Base-by-base conservation (phyloP, 2,113 vertebrate genomes). In the Salvelinus alpinus region DNA sequence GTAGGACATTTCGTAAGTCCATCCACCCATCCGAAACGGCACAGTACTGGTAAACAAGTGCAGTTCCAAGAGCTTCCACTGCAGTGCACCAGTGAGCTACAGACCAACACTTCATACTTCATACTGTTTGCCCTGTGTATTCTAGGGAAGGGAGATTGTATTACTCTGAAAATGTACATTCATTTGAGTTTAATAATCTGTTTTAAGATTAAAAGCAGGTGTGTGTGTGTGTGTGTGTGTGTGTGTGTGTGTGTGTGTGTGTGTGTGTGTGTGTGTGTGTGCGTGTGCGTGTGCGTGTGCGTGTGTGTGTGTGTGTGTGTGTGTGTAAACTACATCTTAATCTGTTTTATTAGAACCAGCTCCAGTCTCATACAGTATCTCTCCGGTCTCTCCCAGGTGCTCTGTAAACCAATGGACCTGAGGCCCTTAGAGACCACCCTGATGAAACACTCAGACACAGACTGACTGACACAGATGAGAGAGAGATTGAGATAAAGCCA, bases 51-150 rank as follows among this genome's bases (percentile, higher is more conserved):
- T 60, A 72, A 72, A 18, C 18, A 51, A 25, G 13, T 82, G 85
- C 76, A 69, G 4, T 70, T 75, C 8, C 20, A 13, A 0, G 1
- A 38, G 64, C 69, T 1, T 74, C 86, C 87, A 64, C 77, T 27
- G 34, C 3, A 81, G 0, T 84, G 80, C 87, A 27, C 73, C 16
- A 48, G 24, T 65, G 77, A 31, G 1, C 64, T 69, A 68, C n/a
- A 44, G 1, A 27, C 9, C 3, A 54, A 3, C 22, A 2, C 20
- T n/a, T 59, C 44, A 38, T 48, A 71, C 64, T 18, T 20, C 4
- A 3, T 27, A 11, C 9, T 5, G 14, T 54, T 18, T 54, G 14
- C 48, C 48, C 14, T 51, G 14, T 51, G 13, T 54, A 18, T 18
- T 54, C 51, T 14, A 54, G 51, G 51, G 16, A 16, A 54, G 14